These are phyloP conservation scores for Myotis myotis DNA, from an alignment of 2,797 vertebrate genomes.

Conservation along the genomic window DNA sequence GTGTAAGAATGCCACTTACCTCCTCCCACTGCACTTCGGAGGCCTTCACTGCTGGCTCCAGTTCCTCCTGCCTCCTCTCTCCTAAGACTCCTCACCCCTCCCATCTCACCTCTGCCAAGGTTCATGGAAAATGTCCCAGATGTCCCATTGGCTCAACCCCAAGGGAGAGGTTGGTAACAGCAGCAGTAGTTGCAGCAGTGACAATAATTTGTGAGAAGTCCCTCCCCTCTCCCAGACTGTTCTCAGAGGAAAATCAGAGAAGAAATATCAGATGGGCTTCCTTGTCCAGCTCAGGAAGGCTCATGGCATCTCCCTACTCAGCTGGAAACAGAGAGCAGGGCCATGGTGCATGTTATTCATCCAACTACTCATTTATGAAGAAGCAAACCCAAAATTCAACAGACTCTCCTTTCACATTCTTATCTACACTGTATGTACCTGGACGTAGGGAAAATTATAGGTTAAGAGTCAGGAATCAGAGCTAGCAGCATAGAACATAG, in stretches of 20 bases:
- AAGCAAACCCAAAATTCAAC: neutral
- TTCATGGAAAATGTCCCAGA: conserved; percentile 25
- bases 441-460: neutral
- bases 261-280: neutral
- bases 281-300: neutral
- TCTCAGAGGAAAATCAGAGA: neutral
- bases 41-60: conserved; percentile 19
- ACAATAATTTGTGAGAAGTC: neutral
- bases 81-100: conserved; percentile 46
- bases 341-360: too few species aligned
- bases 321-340: neutral
- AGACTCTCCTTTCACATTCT: neutral
- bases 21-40: conserved; percentile 43
- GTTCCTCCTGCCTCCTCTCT: conserved; percentile 45
- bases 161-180: neutral
- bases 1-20: conserved; percentile 34
- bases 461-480: neutral
- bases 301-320: neutral
- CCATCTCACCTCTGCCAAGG: conserved; percentile 31
- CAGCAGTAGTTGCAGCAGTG: neutral
- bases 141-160: conserved; percentile 61
- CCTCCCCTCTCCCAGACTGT: neutral
- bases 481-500: neutral
- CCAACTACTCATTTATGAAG: neutral
- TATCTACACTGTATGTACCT: neutral